These are phyloP conservation scores for Smutsia gigantea DNA, from an alignment of 2,797 vertebrate species.

Conservation along the genomic window DNA sequence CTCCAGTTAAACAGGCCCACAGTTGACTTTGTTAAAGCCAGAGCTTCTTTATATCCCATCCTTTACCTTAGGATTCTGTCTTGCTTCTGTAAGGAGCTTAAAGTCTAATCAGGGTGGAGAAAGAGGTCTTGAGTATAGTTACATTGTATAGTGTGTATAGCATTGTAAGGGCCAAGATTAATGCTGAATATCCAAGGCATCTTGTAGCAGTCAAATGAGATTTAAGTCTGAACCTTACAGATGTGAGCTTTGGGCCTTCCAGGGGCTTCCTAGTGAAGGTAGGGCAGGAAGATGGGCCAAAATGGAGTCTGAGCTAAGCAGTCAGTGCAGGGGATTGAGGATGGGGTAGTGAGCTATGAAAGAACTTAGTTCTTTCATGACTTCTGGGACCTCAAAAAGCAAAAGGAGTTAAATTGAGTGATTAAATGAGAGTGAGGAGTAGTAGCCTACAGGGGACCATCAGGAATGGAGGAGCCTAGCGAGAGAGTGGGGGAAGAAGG, in stretches of 20 bases:
- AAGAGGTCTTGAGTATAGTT: not conserved
- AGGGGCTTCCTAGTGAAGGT: not conserved
- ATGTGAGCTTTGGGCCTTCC: not conserved
- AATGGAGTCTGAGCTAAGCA: not conserved
- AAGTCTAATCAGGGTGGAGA: not conserved
- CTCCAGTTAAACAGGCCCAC: not conserved
- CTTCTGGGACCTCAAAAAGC: not conserved
- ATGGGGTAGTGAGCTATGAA: not conserved
- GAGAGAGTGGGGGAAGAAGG: not conserved
- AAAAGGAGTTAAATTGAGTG: not conserved
- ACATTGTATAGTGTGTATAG: not conserved
- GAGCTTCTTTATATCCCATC: not conserved
- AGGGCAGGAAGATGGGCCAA: not conserved
- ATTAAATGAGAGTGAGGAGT: not conserved
- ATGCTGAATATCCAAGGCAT: not conserved
- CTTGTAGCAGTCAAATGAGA: not conserved
- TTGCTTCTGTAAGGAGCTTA: not conserved
- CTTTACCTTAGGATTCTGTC: not conserved
- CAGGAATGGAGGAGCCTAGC: too few relatives aligned
- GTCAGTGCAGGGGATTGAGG: not conserved
- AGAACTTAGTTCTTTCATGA: not conserved
- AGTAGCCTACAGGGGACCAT: not conserved
- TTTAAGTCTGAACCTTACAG: not conserved
- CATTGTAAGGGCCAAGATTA: not conserved
- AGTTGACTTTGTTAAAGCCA: not conserved